Conservation (phyloP, 2,113 vertebrate species). For the Labeo rohita region DNA sequence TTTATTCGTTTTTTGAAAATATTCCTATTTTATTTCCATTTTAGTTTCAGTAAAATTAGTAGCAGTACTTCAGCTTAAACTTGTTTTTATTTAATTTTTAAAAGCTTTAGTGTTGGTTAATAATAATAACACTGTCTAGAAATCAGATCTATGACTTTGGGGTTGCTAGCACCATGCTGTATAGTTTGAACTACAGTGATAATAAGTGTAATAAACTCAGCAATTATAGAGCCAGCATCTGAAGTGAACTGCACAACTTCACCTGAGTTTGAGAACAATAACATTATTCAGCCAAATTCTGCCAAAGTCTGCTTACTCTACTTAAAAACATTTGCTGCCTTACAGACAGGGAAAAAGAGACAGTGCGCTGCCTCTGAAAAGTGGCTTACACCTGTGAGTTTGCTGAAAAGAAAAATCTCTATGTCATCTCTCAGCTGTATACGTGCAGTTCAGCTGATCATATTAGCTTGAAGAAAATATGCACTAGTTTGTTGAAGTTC, state of each 20-base stretch:
- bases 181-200: neutral
- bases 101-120: neutral
- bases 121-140: neutral
- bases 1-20: no score
- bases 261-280: constrained; percentile 31
- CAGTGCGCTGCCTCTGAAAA: neutral
- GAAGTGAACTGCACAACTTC: neutral
- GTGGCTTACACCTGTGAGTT: constrained; percentile 37
- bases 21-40: neutral
- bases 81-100: neutral
- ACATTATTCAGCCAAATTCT: constrained; percentile 33
- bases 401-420: constrained; percentile 28
- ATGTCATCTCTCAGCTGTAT: constrained; percentile 22
- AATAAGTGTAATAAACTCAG: neutral
- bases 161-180: neutral
- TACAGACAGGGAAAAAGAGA: constrained; percentile 25
- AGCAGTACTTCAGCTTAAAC: neutral
- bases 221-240: neutral
- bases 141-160: neutral
- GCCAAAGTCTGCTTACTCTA: constrained; percentile 31
- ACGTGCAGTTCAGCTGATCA: constrained; percentile 1
- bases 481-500: constrained; percentile 6
- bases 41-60: neutral
- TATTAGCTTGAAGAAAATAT: neutral
- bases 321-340: constrained; percentile 23